Conservation (phyloP, 2,113 vertebrate species). For the Solea solea region DNA sequence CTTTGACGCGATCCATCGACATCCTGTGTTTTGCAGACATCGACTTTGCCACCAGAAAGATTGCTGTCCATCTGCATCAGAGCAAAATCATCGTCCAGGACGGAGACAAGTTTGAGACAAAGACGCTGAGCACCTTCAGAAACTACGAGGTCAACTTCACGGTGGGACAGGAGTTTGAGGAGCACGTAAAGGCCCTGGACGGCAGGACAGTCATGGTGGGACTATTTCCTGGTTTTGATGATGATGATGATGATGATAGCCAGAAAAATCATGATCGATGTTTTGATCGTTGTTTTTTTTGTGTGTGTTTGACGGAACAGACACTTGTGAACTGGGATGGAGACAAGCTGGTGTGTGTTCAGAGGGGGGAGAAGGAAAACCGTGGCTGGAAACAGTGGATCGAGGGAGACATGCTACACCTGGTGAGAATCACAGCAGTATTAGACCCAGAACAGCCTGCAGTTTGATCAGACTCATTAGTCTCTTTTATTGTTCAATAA, state of each 20-base stretch:
- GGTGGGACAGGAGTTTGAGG: constrained; percentile 92
- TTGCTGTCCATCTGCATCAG: constrained; percentile 88
- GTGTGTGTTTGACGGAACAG: constrained; percentile 71
- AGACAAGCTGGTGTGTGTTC: constrained; percentile 88
- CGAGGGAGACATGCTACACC: constrained; percentile 88
- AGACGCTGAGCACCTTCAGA: constrained; percentile 93
- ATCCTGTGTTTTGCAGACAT: constrained; percentile 80
- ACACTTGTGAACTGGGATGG: constrained; percentile 91
- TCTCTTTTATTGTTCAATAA: constrained; percentile 14
- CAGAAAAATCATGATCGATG: background rate
- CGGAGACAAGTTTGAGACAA: constrained; percentile 90
- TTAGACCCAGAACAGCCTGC: background rate
- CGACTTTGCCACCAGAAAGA: constrained; percentile 96
- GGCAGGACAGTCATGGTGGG: constrained; percentile 86
- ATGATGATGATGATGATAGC: too few relatives aligned
- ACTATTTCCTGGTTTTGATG: background rate
- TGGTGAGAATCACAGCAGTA: constrained; percentile 81
- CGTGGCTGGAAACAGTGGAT: constrained; percentile 97
- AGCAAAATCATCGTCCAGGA: constrained; percentile 91
- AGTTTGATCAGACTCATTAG: background rate
- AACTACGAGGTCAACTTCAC: constrained; percentile 92
- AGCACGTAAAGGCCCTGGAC: constrained; percentile 91
- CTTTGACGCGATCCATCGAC: background rate
- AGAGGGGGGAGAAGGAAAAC: constrained; percentile 95
- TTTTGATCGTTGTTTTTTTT: background rate